Conservation (phyloP, 1,140 invertebrate genomes). For the Helicoverpa armigera region DNA sequence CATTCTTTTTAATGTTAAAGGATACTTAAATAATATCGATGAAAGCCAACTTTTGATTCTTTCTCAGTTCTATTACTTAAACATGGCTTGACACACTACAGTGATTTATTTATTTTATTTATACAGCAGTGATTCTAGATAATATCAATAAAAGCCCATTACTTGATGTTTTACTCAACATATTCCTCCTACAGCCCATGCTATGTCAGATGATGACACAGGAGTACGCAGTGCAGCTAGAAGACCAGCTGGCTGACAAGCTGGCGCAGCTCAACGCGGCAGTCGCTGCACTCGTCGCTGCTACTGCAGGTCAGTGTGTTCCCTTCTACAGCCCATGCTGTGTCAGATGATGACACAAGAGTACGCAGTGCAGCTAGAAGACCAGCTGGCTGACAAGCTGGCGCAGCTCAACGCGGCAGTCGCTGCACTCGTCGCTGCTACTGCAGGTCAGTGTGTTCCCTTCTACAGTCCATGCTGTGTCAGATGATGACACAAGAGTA, state of each 20-base stretch:
- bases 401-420: constrained; percentile 60
- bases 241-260: constrained; percentile 34
- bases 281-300: constrained; percentile 50
- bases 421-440: constrained; percentile 49
- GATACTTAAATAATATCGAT: no score
- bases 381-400: constrained; percentile 37
- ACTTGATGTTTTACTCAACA: background rate
- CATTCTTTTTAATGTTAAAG: no score
- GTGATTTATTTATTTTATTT: no score
- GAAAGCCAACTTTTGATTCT: no score
- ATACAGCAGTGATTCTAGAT: no score
- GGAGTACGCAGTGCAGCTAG: constrained; percentile 1
- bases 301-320: constrained; percentile 46
- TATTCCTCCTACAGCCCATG: constrained; percentile 19
- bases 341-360: constrained; percentile 29
- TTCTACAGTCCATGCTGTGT: constrained; percentile 22
- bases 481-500: constrained; percentile 20
- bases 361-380: constrained; percentile 11
- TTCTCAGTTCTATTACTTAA: no score
- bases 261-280: constrained; percentile 59
- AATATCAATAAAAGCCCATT: no score
- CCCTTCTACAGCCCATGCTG: constrained; percentile 10
- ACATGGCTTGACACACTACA: no score
- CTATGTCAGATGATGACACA: constrained; percentile 27
- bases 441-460: constrained; percentile 39